These are phyloP conservation scores for Leptothorax acervorum DNA, from an alignment of 2,888 invertebrate genomes.

Conservation along the genomic window DNA sequence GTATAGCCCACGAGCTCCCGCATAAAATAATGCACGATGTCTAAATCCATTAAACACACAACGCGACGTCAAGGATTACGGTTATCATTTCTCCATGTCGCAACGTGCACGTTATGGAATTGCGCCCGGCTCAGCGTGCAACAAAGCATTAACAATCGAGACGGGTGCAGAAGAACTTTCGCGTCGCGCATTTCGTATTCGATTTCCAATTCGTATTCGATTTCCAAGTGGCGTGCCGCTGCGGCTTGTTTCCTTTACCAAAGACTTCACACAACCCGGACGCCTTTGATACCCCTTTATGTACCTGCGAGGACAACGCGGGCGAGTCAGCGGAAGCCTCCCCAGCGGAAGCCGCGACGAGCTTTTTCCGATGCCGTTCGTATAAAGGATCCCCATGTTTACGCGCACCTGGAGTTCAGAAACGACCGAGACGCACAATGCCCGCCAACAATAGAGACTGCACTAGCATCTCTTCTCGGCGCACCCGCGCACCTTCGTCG, in stretches of 20 bases:
- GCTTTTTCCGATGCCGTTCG: constrained; percentile 55
- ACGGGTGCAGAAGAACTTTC: background rate
- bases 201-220: constrained; percentile 44
- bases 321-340: constrained; percentile 32
- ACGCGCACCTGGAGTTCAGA: constrained; percentile 57
- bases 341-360: constrained; percentile 47
- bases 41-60: background rate
- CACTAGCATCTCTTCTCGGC: constrained; percentile 7
- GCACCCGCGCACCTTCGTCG: constrained; percentile 24
- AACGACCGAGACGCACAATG: constrained; percentile 48
- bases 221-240: constrained; percentile 29
- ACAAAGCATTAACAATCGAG: constrained; percentile 21
- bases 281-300: constrained; percentile 45
- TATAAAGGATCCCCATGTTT: constrained; percentile 51
- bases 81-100: background rate
- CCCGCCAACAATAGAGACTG: constrained; percentile 51
- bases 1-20: background rate
- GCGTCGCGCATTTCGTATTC: constrained; percentile 1
- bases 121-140: background rate
- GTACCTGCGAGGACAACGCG: constrained; percentile 41
- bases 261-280: constrained; percentile 22
- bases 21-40: background rate
- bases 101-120: constrained; percentile 11
- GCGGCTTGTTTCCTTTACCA: constrained; percentile 27
- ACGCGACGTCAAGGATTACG: background rate